These are phyloP conservation scores for Teleogryllus occipitalis DNA, from an alignment of 1,140 invertebrate species.

Conservation along the genomic window DNA sequence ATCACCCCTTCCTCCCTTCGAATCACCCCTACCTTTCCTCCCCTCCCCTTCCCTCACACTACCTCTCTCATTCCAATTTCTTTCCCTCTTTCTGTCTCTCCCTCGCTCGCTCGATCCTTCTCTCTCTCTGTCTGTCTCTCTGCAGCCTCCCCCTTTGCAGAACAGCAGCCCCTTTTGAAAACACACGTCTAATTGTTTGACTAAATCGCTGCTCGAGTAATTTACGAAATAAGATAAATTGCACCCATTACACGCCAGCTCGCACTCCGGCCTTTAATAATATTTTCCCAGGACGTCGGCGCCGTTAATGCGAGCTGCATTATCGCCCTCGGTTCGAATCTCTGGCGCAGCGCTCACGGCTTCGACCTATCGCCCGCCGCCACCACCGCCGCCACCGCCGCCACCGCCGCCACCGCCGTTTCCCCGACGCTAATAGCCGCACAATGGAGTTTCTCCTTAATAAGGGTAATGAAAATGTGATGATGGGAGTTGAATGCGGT, in stretches of 20 bases:
- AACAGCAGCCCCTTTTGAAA: neutral
- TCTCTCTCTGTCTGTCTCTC: too few species aligned
- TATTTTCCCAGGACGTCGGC: neutral
- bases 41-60: too few species aligned
- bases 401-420: too few species aligned
- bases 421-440: neutral
- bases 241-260: neutral
- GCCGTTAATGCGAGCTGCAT: neutral
- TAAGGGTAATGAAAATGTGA: neutral
- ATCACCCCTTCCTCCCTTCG: too few species aligned
- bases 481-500: slow-evolving; percentile 3
- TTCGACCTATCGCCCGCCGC: neutral
- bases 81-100: too few species aligned
- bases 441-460: neutral
- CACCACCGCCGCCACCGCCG: too few species aligned
- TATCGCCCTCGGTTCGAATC: neutral
- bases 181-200: neutral
- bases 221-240: neutral
- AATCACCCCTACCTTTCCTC: too few species aligned
- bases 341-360: neutral
- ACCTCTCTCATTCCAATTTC: too few species aligned
- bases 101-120: too few species aligned
- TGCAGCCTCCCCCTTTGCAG: too few species aligned
- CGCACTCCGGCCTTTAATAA: neutral
- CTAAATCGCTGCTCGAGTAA: neutral